These are phyloP conservation scores for Jaculus jaculus DNA, from an alignment of 2,113 vertebrate genomes.

Conservation along the genomic window DNA sequence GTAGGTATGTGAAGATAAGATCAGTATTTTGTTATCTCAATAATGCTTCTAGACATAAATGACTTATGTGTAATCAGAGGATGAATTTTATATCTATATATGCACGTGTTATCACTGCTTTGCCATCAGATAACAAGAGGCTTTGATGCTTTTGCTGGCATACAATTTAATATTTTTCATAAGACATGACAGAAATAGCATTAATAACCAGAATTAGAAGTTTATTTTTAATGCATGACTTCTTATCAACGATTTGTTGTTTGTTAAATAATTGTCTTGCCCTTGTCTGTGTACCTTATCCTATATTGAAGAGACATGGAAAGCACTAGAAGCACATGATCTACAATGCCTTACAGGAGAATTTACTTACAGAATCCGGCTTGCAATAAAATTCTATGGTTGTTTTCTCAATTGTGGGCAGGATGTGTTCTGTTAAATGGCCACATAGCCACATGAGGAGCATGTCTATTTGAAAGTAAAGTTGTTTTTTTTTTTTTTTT, in stretches of 20 bases:
- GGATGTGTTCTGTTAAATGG: constrained; percentile 68
- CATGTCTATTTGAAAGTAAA: constrained; percentile 35
- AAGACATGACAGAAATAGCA: neutral
- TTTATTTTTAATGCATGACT: neutral
- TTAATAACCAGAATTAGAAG: neutral
- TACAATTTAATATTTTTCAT: neutral
- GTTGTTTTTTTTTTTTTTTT: neutral
- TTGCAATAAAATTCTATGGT: neutral
- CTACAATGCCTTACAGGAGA: neutral
- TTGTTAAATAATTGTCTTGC: neutral
- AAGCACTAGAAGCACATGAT: neutral
- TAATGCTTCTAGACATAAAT: neutral
- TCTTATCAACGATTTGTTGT: neutral
- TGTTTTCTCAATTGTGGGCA: constrained; percentile 49
- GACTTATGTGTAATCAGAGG: neutral
- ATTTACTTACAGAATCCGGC: neutral
- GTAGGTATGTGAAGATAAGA: neutral
- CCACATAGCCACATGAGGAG: neutral
- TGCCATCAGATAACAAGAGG: neutral
- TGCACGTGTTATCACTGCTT: neutral
- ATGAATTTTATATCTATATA: neutral
- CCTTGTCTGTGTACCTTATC: neutral
- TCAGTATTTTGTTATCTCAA: neutral
- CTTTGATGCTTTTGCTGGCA: neutral
- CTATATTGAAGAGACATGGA: neutral